These are phyloP conservation scores for Drosophila robusta DNA, from an alignment of 2,888 invertebrate genomes.

Conservation along the genomic window DNA sequence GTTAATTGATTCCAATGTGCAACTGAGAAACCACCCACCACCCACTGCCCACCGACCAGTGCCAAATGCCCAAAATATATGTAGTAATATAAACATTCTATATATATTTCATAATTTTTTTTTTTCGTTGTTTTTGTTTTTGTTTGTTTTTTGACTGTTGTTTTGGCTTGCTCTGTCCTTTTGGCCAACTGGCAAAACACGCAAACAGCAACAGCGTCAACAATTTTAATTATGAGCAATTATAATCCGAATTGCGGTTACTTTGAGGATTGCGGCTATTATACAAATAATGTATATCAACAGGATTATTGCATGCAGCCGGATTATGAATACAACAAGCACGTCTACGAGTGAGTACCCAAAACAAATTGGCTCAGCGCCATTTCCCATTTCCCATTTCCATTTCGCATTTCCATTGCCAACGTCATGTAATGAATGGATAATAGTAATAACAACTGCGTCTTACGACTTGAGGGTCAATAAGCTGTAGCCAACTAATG, in stretches of 20 bases:
- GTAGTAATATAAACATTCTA: slow-evolving; percentile 3
- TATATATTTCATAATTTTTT: slow-evolving; percentile 1
- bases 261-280: slow-evolving; percentile 84
- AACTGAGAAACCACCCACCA: slow-evolving; percentile 14
- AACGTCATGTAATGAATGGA: slow-evolving; percentile 26
- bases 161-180: slow-evolving; percentile 14
- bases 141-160: slow-evolving; percentile 7
- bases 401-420: slow-evolving; percentile 1
- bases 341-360: slow-evolving; percentile 83
- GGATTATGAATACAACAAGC: slow-evolving; percentile 84
- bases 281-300: slow-evolving; percentile 82
- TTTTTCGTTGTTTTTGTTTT: slow-evolving; percentile 1
- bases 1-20: slow-evolving; percentile 61
- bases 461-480: slow-evolving; percentile 11
- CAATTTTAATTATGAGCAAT: slow-evolving; percentile 81
- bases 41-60: slow-evolving; percentile 2
- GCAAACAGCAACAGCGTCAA: slow-evolving; percentile 36
- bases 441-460: slow-evolving; percentile 26
- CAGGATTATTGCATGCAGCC: slow-evolving; percentile 84
- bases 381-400: slow-evolving; percentile 11
- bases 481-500: background rate
- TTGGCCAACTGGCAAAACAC: slow-evolving; percentile 28
- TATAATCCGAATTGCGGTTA: slow-evolving; percentile 85
- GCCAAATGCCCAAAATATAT: slow-evolving; percentile 2
- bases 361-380: slow-evolving; percentile 23